These are phyloP conservation scores for Strix occidentalis DNA, from an alignment of 2,797 vertebrate species.

Conservation along the genomic window DNA sequence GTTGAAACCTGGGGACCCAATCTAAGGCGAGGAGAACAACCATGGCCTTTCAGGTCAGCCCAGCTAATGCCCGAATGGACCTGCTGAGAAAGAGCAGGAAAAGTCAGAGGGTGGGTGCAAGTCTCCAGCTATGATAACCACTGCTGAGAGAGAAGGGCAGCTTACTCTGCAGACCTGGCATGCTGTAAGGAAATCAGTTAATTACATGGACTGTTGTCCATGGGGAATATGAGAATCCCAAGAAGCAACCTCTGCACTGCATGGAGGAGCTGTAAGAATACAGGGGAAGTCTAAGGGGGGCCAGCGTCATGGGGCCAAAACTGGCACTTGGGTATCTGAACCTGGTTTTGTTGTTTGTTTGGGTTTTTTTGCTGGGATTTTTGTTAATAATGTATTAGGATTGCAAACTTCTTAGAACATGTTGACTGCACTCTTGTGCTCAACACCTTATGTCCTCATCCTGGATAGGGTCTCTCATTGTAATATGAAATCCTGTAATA, in stretches of 20 bases:
- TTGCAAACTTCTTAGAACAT: neutral
- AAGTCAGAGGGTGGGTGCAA: neutral
- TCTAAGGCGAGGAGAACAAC: neutral
- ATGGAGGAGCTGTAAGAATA: neutral
- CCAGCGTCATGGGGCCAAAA: neutral
- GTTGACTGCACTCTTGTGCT: neutral
- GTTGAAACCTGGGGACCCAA: neutral
- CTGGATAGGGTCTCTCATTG: neutral
- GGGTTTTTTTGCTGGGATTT: neutral
- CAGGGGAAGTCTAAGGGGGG: neutral
- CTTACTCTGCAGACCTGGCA: fast-evolving
- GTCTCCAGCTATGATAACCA: neutral
- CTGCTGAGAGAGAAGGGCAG: neutral
- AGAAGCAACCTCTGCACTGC: neutral
- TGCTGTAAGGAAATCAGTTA: neutral
- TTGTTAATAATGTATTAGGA: neutral
- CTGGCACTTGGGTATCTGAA: neutral
- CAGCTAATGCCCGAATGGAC: neutral
- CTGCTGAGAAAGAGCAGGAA: neutral
- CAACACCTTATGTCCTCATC: neutral
- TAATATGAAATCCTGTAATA: neutral
- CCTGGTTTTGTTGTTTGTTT: neutral
- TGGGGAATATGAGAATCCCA: neutral
- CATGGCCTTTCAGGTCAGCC: neutral
- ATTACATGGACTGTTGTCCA: neutral